Conservation (phyloP, 2,113 vertebrate genomes). For the Panurus biarmicus region DNA sequence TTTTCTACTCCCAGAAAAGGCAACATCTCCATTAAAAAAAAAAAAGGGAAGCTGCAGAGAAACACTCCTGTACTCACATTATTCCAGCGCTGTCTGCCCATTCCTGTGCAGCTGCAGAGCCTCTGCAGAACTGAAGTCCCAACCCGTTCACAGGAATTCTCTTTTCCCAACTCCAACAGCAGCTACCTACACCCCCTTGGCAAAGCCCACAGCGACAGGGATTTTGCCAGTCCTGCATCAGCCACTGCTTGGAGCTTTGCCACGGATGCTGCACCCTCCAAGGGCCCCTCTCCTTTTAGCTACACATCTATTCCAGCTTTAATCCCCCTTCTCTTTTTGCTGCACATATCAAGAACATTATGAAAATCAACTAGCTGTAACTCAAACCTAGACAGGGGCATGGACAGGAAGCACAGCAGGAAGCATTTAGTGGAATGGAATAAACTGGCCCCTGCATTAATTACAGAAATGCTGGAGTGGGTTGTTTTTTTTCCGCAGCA, state of each 20-base stretch:
- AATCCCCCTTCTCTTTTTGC: neutral
- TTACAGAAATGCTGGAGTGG: neutral
- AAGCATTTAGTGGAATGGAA: conserved; percentile 11
- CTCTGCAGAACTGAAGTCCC: neutral
- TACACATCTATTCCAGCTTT: neutral
- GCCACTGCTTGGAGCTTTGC: neutral
- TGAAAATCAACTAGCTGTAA: conserved; percentile 15
- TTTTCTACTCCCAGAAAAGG: neutral
- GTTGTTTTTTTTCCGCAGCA: neutral
- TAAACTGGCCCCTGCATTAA: neutral
- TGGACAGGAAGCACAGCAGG: neutral
- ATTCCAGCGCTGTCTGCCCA: neutral
- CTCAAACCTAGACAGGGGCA: neutral
- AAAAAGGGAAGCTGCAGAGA: neutral
- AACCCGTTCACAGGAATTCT: neutral
- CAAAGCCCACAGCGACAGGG: neutral
- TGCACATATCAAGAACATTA: neutral
- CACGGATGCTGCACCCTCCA: neutral
- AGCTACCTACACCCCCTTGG: neutral
- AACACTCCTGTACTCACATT: neutral
- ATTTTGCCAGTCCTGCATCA: neutral
- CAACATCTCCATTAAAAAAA: neutral
- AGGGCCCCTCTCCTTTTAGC: neutral
- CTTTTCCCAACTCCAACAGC: neutral
- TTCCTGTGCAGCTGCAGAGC: neutral